A percentile compares a stretch with the other conserved stretches of the same genome.
These are phyloP conservation scores for Podocnemis expansa DNA, from an alignment of 2,113 vertebrate genomes.

Conservation along the genomic window DNA sequence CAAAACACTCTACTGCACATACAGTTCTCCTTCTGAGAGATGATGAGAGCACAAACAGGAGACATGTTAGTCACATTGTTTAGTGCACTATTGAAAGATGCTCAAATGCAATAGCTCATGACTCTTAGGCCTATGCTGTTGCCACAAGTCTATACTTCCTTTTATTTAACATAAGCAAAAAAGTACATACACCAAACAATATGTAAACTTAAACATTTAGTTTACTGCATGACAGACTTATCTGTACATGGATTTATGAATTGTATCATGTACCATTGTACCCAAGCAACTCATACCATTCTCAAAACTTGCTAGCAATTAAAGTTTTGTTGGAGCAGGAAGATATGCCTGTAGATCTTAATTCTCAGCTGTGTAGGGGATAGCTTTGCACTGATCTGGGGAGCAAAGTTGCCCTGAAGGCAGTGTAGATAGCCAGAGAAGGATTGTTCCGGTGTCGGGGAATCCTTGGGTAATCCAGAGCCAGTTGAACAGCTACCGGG, in stretches of 20 bases:
- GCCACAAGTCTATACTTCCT: background rate
- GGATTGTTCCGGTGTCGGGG: background rate
- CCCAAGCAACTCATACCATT: background rate
- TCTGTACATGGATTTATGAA: background rate
- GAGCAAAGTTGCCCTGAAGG: background rate
- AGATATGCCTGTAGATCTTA: background rate
- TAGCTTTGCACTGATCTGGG: background rate
- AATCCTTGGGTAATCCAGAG: background rate
- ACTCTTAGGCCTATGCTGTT: background rate
- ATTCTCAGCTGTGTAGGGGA: background rate
- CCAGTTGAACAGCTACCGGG: background rate
- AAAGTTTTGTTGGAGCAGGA: background rate
- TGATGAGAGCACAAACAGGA: background rate
- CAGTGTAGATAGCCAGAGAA: background rate
- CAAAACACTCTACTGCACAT: background rate
- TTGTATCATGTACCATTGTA: background rate
- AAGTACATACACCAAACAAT: background rate
- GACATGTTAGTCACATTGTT: slow-evolving; percentile 19
- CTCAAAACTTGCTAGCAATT: background rate
- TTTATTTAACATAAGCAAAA: background rate
- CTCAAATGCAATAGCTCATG: background rate
- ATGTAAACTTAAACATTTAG: background rate
- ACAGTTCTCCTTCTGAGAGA: background rate
- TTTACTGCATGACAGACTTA: background rate
- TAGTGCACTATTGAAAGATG: background rate